Evolutionary conservation across 2,888 invertebrate genomes (phyloP).

Genomic region (Hyposoter dolosus): DNA sequence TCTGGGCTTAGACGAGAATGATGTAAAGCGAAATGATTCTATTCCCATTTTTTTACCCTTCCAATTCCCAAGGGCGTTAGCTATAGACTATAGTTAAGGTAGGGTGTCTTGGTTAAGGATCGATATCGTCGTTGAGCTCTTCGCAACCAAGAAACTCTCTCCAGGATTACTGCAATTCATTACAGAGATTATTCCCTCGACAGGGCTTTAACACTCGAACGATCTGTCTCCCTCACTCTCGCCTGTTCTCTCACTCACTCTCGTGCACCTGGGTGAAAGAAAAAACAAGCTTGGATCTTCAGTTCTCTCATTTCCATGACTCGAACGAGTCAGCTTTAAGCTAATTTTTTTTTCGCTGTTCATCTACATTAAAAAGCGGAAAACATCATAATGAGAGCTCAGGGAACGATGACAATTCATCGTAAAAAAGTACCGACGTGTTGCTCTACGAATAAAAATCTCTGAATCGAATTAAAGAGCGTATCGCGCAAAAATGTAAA

Average conservation of each 20-base stretch:
- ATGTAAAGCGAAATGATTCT: constrained; percentile 16
- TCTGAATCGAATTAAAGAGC: background rate
- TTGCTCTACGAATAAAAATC: background rate
- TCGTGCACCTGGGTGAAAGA: constrained; percentile 27
- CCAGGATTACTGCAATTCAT: constrained; percentile 66
- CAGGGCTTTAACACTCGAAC: constrained; percentile 64
- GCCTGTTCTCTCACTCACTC: constrained; percentile 32
- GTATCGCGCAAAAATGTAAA: background rate
- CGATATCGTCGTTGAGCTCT: constrained; percentile 59
- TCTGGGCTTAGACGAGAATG: constrained; percentile 21
- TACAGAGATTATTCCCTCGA: constrained; percentile 67
- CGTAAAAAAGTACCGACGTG: constrained; percentile 26
- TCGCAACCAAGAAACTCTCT: constrained; percentile 58
- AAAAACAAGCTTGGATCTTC: constrained; percentile 44
- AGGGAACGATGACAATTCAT: constrained; percentile 30
- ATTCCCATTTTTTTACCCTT: constrained; percentile 35
- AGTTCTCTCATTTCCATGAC: constrained; percentile 16
- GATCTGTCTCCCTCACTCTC: constrained; percentile 44
- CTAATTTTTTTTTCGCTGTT: constrained; percentile 37
- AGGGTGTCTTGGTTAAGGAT: constrained; percentile 50
- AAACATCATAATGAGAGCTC: constrained; percentile 40
- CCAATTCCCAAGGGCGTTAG: constrained; percentile 28
- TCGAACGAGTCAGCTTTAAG: constrained; percentile 16
- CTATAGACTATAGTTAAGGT: constrained; percentile 20
- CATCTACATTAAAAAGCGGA: constrained; percentile 25